These are phyloP conservation scores for Bombylius major DNA, from an alignment of 2,888 invertebrate genomes.

Conservation along the genomic window DNA sequence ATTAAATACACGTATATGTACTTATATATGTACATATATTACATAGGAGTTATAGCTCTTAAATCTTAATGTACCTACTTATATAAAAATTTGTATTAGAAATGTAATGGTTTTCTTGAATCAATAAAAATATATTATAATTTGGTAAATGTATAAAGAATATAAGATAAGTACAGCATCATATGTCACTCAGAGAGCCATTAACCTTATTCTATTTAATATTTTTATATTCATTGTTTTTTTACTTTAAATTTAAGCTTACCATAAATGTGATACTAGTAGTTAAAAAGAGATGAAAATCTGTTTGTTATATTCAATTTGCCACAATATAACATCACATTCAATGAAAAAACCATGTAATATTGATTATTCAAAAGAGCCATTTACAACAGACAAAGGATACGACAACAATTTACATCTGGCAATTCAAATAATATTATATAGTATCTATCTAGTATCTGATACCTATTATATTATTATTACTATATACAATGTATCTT, in stretches of 20 bases:
- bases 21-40: too few species aligned
- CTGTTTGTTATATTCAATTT: neutral
- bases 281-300: neutral
- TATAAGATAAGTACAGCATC: neutral
- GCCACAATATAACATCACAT: too few species aligned
- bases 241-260: too few species aligned
- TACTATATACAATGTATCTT: too few species aligned
- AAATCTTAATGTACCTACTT: neutral
- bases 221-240: too few species aligned
- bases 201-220: conserved; percentile 1
- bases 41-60: too few species aligned
- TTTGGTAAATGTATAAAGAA: neutral
- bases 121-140: neutral
- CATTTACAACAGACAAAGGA: conserved; percentile 8
- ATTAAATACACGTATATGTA: too few species aligned
- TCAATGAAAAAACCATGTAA: too few species aligned
- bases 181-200: conserved; percentile 2
- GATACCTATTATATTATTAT: too few species aligned
- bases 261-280: neutral
- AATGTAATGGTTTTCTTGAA: neutral
- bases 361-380: conserved; percentile 13
- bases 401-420: conserved; percentile 15
- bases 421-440: conserved; percentile 11
- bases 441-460: neutral
- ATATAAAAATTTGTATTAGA: neutral